Evolutionary conservation across 1,140 invertebrate species (phyloP), one percentile per base, ranked within the genome.

Genomic region (Dendrolimus kikuchii): DNA sequence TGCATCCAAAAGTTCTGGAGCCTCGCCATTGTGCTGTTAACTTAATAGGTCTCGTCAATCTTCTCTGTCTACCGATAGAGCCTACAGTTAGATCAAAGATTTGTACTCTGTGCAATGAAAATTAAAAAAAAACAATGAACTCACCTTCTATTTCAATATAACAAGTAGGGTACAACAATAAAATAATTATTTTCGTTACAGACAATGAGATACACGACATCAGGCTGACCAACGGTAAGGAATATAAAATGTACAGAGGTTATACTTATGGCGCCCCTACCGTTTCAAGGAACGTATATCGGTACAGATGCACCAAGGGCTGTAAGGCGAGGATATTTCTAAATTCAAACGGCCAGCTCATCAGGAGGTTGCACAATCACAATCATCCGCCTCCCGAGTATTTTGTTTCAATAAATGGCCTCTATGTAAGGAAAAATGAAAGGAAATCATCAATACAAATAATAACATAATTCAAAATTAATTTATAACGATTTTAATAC

Each of bases 291-390:
- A 38, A 9, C 1, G 51, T 45, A 4, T 7, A 64, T 5, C 46
- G 60, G 2, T 74, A 66, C 36, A 54, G 64, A 5, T 73, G 71
- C 41, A 71, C 66, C 3, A 51, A 49, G 0, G 67, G 67, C 3
- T 75, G 72, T 43, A 66, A 66, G 6, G 65, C 60, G 5, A 50
- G 55, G 5, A 41, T 74, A 4, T 59, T 62, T 46, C 45, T 70
- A n/a, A 57, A 47, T 2, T 6, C 44, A 5, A 23, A 62, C 5
- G 65, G 60, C 0, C 5, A 56, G 0, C n/a, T 71, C 8, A 47
- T 64, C 3, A 56, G 46, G 6, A 40, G 37, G 0, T 37, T 57
- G 8, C 54, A 60, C n/a, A 55, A 59, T 1, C 74, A 77, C 46
- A 60, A 48, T 5, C 72, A 77, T 5, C 8, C n/a, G 3, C 52